phyloP scores from a whole-genome alignment of 1,140 invertebrate genomes.

The Cydia strobilella region DNA sequence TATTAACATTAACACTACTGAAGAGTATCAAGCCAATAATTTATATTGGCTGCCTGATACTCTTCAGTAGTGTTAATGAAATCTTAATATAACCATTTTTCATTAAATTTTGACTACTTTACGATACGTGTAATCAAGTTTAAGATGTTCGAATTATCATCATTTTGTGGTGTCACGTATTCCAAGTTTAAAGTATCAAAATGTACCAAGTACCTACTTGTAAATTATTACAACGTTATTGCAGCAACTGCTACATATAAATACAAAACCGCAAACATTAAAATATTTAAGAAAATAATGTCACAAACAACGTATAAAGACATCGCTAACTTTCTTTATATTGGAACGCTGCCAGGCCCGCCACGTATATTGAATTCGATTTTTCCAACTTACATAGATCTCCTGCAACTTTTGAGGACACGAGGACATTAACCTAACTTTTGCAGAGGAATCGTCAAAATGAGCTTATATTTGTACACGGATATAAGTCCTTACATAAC shows the following conservation, averaged over 20 bases:
- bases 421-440: not conserved
- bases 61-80: no score
- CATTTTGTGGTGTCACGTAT: no score
- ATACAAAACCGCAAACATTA: not conserved
- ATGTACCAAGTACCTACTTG: not conserved
- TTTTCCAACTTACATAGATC: not conserved
- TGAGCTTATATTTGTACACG: not conserved
- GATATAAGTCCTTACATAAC: not conserved
- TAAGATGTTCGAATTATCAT: no score
- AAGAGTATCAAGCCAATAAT: no score
- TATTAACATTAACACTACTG: no score
- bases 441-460: not conserved
- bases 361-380: slow-evolving; percentile 14
- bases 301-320: slow-evolving; percentile 7
- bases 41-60: no score
- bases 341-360: not conserved
- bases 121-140: no score
- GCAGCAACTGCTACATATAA: not conserved
- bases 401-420: not conserved
- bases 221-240: not conserved
- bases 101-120: no score
- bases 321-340: slow-evolving; percentile 14
- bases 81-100: no score
- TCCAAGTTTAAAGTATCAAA: no score
- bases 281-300: not conserved